Evolutionary conservation across 2,888 invertebrate species (phyloP).

Genomic region (Biston betularia): DNA sequence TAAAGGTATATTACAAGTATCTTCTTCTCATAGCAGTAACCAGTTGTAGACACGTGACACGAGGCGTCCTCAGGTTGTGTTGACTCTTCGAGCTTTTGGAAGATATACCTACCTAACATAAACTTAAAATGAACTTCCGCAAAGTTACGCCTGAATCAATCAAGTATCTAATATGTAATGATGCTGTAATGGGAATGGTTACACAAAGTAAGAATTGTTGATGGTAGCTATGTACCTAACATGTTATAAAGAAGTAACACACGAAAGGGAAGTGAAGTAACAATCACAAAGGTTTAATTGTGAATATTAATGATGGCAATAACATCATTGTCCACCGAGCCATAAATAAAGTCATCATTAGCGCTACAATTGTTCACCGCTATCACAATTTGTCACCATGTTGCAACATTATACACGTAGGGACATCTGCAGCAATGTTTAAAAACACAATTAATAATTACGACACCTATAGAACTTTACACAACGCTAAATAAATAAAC

Average conservation of each 20-base stretch:
- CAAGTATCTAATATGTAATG: too few relatives aligned
- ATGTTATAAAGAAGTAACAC: neutral
- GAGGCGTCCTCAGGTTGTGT: too few relatives aligned
- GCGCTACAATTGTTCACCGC: slow-evolving; percentile 39
- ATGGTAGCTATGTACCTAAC: neutral
- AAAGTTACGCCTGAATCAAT: too few relatives aligned
- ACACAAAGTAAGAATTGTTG: neutral
- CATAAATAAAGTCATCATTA: slow-evolving; percentile 54
- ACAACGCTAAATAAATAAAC: slow-evolving; percentile 73
- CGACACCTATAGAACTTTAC: slow-evolving; percentile 46
- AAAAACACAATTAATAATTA: slow-evolving; percentile 64
- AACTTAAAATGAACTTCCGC: too few relatives aligned
- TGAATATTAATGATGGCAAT: slow-evolving; percentile 23
- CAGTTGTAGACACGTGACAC: too few relatives aligned
- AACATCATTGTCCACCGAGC: slow-evolving; percentile 34
- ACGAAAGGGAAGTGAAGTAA: slow-evolving; percentile 4
- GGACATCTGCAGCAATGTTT: slow-evolving; percentile 66
- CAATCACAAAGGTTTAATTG: slow-evolving; percentile 25
- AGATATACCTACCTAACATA: too few relatives aligned
- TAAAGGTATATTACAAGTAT: too few relatives aligned
- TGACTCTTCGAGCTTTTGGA: too few relatives aligned
- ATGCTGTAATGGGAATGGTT: neutral
- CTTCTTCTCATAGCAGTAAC: too few relatives aligned
- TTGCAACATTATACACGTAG: slow-evolving; percentile 50
- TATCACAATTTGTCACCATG: slow-evolving; percentile 61